Evolutionary conservation across 2,797 vertebrate species (phyloP), one percentile per base, ranked within the genome.

Genomic region (Otolemur crassicaudatus): DNA sequence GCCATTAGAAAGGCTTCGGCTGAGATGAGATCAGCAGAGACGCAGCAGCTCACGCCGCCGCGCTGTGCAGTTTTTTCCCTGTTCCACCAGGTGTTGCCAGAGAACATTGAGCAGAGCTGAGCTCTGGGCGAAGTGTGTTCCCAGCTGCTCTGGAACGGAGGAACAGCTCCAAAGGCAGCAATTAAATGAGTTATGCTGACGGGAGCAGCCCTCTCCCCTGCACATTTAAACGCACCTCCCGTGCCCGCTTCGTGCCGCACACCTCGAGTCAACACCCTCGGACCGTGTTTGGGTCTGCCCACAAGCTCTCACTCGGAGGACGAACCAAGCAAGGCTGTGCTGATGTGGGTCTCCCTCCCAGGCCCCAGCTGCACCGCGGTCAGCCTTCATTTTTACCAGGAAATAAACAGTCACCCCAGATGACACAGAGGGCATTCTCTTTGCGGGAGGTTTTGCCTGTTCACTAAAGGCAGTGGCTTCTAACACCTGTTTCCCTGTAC

Each of bases 51-150:
- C 20, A 1, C 19, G 46, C 95, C 69, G 82, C 49, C 69, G 91
- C 63, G 11, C 96, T 69, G 94, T 99, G 99, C 97, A 99, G 98
- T 99, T 98, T 98, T 98, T 98, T 82, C 97, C 94, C 83, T 86
- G 98, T 97, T 98, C 99, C 99, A 99, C 98, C 99, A 99, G 99
- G 99, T 99, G 99, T 97, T 99, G 99, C 99, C 98, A 98, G 98
- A 98, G 98, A 98, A 99, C 98, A 98, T 98, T 96, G 73, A 98
- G 98, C 98, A 96, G 94, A 91, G 96, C 93, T 16, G 94, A 97
- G 98, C 98, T 98, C 95, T 2, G 16, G 93, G 97, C 85, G 19
- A 25, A 84, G 90, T 80, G 84, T 95, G 91, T 76, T 96, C 89
- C 58, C 97, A 97, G 94, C 86, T 97, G 95, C 85, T 73, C 95